Percentiles rank a stretch among this genome's conserved stretches.
Evolutionary conservation across 2,113 vertebrate genomes (phyloP).

Genomic region (Myotis lucifugus): DNA sequence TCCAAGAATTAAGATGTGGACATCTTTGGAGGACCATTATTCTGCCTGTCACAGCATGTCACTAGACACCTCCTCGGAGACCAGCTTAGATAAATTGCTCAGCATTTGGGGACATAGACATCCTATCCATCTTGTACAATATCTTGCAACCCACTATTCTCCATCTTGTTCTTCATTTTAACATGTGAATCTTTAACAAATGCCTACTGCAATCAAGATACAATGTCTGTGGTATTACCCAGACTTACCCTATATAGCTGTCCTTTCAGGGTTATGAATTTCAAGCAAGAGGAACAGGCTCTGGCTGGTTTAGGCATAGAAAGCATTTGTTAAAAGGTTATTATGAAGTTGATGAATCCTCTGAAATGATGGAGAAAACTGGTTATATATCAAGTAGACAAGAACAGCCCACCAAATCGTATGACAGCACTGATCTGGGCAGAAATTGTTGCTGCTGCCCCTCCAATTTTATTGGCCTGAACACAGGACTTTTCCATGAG

Average conservation of each 20-base stretch:
- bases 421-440: neutral
- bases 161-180: neutral
- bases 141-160: neutral
- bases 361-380: neutral
- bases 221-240: neutral
- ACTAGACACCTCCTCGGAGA: neutral
- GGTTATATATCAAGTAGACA: neutral
- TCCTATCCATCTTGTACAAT: neutral
- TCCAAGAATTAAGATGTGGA: neutral
- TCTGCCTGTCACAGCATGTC: neutral
- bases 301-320: neutral
- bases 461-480: neutral
- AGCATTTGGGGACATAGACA: neutral
- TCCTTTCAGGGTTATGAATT: too few species aligned
- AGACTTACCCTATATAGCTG: neutral
- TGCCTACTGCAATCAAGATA: neutral
- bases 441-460: neutral
- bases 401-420: neutral
- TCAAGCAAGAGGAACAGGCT: neutral
- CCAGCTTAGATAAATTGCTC: neutral
- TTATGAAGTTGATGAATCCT: neutral
- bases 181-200: neutral
- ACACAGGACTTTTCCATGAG: neutral
- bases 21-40: neutral
- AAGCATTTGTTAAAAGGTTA: neutral